Evolutionary conservation across 1,140 invertebrate genomes (phyloP).

Genomic region (Zophobas atratus): DNA sequence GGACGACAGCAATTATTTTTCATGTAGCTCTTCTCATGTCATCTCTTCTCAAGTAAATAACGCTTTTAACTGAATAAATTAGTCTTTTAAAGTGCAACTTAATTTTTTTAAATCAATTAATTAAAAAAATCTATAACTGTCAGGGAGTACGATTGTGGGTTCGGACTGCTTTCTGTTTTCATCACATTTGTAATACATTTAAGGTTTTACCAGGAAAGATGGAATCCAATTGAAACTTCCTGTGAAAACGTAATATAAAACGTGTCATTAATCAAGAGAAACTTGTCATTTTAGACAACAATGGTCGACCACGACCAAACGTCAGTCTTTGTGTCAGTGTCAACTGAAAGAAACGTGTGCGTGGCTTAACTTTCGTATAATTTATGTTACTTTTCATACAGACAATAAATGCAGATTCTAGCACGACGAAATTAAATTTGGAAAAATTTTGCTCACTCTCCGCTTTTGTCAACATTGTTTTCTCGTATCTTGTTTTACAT

Average conservation of each 20-base stretch:
- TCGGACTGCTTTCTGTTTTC: no score
- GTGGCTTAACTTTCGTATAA: constrained; percentile 30
- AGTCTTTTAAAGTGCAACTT: no score
- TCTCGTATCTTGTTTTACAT: constrained; percentile 29
- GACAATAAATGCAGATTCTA: constrained; percentile 40
- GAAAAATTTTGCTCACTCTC: constrained; percentile 29
- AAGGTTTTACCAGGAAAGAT: constrained; percentile 5
- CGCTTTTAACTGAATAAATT: no score
- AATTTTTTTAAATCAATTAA: no score
- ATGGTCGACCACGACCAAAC: constrained; percentile 44
- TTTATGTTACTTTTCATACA: constrained; percentile 44
- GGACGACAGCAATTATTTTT: no score
- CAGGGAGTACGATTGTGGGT: no score
- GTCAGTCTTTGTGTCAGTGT: constrained; percentile 45
- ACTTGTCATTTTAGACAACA: constrained; percentile 43
- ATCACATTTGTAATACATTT: background rate
- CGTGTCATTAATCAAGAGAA: constrained; percentile 37
- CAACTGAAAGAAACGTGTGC: constrained; percentile 36
- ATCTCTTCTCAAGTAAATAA: no score
- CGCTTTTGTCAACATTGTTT: constrained; percentile 36
- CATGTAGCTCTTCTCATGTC: no score
- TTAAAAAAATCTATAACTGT: no score
- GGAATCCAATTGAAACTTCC: constrained; percentile 39
- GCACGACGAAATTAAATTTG: constrained; percentile 33
- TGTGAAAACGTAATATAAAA: constrained; percentile 31